Percentiles rank a stretch among this genome's conserved stretches.
These are phyloP conservation scores for Ceriagrion tenellum DNA, from an alignment of 2,888 invertebrate genomes.

Conservation along the genomic window DNA sequence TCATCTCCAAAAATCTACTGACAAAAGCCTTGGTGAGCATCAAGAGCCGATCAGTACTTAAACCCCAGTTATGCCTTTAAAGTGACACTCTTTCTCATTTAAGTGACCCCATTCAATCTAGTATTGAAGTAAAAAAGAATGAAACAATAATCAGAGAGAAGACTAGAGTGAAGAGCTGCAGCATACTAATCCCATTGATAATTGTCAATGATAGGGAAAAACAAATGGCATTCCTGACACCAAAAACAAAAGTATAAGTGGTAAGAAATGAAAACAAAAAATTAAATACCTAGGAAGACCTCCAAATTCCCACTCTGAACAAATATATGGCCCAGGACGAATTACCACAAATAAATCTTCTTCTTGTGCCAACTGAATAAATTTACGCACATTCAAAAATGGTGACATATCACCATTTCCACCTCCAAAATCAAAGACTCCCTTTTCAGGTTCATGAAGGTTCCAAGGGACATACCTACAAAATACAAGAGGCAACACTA, in stretches of 20 bases:
- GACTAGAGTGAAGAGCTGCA: too few relatives aligned
- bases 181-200: too few relatives aligned
- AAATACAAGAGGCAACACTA: not conserved
- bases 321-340: conserved; percentile 80
- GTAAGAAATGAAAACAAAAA: not conserved
- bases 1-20: too few relatives aligned
- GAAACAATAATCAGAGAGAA: too few relatives aligned
- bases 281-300: conserved; percentile 75
- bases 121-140: too few relatives aligned
- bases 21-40: too few relatives aligned
- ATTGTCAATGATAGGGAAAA: too few relatives aligned
- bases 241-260: not conserved
- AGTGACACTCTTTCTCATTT: too few relatives aligned
- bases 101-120: too few relatives aligned
- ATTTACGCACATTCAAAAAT: conserved; percentile 74
- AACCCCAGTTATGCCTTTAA: too few relatives aligned
- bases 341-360: conserved; percentile 78
- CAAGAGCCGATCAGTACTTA: too few relatives aligned
- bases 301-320: conserved; percentile 80
- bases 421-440: conserved; percentile 75
- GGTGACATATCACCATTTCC: conserved; percentile 73
- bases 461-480: conserved; percentile 76
- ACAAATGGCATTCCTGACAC: not conserved
- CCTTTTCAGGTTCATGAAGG: conserved; percentile 75
- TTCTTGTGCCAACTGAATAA: conserved; percentile 77